These are phyloP conservation scores for Atlantisia rogersi DNA, from an alignment of 2,113 vertebrate genomes.

Conservation along the genomic window DNA sequence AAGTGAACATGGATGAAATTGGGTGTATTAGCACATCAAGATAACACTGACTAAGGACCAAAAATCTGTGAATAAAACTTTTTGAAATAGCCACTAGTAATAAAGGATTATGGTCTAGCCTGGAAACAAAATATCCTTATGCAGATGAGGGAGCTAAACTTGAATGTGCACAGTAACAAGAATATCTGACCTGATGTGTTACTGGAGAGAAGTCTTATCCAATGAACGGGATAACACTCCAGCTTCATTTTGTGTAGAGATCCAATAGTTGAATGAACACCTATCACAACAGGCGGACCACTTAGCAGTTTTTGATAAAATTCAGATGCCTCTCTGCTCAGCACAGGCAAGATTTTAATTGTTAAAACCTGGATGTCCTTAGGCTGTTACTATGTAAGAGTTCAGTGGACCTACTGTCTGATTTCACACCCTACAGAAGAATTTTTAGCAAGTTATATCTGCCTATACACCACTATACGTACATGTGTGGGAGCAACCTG, in stretches of 20 bases:
- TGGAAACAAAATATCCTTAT: background rate
- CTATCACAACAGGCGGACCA: background rate
- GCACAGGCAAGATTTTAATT: background rate
- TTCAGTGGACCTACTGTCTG: background rate
- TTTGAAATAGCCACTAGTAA: background rate
- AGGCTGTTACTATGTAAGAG: background rate
- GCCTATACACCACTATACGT: background rate
- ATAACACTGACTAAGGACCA: background rate
- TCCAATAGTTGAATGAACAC: background rate
- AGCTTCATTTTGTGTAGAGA: background rate
- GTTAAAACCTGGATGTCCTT: background rate
- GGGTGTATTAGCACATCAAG: background rate
- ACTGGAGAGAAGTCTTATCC: background rate
- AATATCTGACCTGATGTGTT: background rate
- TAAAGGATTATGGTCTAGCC: background rate
- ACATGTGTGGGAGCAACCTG: fast-evolving
- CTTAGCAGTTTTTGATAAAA: background rate
- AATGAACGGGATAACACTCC: background rate
- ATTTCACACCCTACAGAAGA: background rate
- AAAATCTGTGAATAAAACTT: background rate
- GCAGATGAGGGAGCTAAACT: background rate
- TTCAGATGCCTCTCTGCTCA: background rate
- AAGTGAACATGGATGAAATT: no score
- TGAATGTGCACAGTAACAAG: background rate
- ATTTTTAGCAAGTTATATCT: background rate